Evolutionary conservation across 2,888 invertebrate species (phyloP), one percentile per base, ranked within the genome.

Genomic region (Eumerus sabulonum): DNA sequence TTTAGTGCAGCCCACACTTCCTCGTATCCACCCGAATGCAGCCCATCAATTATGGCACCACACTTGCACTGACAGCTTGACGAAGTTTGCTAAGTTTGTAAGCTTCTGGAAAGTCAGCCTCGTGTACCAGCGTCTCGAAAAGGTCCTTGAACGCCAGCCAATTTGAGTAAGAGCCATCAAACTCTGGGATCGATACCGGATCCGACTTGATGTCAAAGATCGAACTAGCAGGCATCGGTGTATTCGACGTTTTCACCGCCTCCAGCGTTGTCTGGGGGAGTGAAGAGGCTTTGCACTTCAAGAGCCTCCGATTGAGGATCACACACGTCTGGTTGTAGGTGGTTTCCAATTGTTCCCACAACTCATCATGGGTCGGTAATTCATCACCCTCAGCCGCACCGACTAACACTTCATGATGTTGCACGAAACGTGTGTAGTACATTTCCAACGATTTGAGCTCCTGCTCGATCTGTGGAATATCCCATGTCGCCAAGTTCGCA

Each of bases 51-150:
- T 36, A 79, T n/a, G 64, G 60, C 9, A 73, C 68, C 0, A 2
- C 48, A 5, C 18, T 47, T 13, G 71, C 63, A n/a, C 59, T 57
- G 12, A 59, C 47, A 0, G 76, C 64, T 42, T 70, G 71, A 9
- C 56, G 64, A 5, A 76, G 62, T 45, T 70, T 76, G 45, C 76
- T 60, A 11, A 76, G 50, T 35, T 66, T 71, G 36, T 50, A 76
- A 17, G 66, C 66, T 40, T 70, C 35, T 17, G 47, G 59, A 18
- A 59, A 45, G 18, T 56, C 14, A n/a, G 44, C 42, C 1, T 45
- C 18, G 11, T 40, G 40, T 1, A 40, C 40, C 1, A n/a, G 11
- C 9, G 40, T 7, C 12, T 40, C 40, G 9, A 40, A n/a, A n/a
- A 40, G 5, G 40, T 40, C 40, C 11, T 40, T 40, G 3, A 40